Percentiles rank a stretch among this genome's conserved stretches.
phyloP scores from a whole-genome alignment of 2,113 vertebrate genomes.

The Corydoras maculifer region DNA sequence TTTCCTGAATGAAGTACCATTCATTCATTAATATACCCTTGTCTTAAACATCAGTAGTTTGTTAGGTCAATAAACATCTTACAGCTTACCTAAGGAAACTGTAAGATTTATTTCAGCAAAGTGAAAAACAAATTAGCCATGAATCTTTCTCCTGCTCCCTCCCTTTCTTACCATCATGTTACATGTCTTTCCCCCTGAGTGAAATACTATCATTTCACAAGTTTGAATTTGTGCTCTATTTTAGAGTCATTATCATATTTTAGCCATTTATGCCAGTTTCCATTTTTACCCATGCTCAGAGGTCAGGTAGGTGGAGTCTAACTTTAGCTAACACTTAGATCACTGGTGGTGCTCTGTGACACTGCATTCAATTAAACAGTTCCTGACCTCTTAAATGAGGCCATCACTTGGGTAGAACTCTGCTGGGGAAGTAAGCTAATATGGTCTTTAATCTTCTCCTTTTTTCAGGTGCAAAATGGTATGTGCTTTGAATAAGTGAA shows the following conservation, averaged over 20 bases:
- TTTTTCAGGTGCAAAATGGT: background rate
- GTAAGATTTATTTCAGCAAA: background rate
- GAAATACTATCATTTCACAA: too few relatives aligned
- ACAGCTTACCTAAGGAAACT: background rate
- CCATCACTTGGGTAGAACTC: constrained; percentile 11
- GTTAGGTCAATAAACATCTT: background rate
- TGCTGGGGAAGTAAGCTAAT: constrained; percentile 31
- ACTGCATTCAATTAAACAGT: constrained; percentile 36
- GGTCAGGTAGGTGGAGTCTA: constrained; percentile 24
- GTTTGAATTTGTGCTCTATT: constrained; percentile 3
- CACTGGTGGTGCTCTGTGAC: constrained; percentile 13
- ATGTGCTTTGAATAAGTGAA: constrained; percentile 9
- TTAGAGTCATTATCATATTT: background rate
- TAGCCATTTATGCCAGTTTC: constrained; percentile 9
- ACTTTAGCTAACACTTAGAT: constrained; percentile 33
- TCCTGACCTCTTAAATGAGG: constrained; percentile 41
- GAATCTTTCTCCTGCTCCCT: background rate
- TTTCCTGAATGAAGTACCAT: constrained; percentile 10
- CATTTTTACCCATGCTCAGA: constrained; percentile 18
- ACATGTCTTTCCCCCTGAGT: background rate
- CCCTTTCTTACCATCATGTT: background rate
- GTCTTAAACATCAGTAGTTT: background rate
- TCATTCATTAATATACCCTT: background rate
- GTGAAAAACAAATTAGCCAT: too few relatives aligned
- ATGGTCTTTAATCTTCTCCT: constrained; percentile 22